Evolutionary conservation across 2,113 vertebrate species (phyloP), one percentile per base, ranked within the genome.

Genomic region (Scomber colias): DNA sequence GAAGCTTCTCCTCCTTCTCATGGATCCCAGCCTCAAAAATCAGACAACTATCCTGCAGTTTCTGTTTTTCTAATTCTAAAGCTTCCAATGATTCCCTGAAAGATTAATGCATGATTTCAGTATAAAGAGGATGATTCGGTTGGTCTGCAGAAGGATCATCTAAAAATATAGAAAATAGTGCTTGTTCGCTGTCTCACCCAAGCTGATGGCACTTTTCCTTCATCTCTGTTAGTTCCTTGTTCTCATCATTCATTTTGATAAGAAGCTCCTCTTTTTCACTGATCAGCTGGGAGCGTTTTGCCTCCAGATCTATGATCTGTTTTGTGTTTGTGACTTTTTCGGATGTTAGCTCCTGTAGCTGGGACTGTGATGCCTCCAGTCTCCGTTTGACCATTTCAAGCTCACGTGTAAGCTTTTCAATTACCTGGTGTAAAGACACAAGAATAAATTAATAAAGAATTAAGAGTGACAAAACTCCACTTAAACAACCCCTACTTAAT

Each of bases 401-500:
- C 53, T 95, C 92, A 16, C 53, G 35, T 49, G 77, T 84, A 46
- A 95, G 79, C 48, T 87, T 92, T 66, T 94, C 77, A 46, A 93
- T 95, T 12, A 67, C 75, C 95, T 95, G 84, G 15, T 45, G 30
- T 31, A 44, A 54, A 55, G 53, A 78, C 17, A 70, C 15, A 11
- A 3, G 5, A 9, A 4, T 46, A 0, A 15, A 61, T 72, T 40
- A 30, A 71, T 49, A 14, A 78, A 71, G 5, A 67, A 44, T 19
- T 45, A 30, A 60, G 70, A n/a, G 24, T 17, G 0, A 35, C 31
- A 35, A 17, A 53, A 40, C 4, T 19, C 5, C 3, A 71, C 17
- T 54, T 27, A 62, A 19, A 46, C 11, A 0, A 50, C 12, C 11
- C 19, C 1, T 3, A 59, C 1, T 68, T 5, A 8, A 49, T 63